Conservation (phyloP, 2,888 invertebrate species). For the Xylocampa areola region DNA sequence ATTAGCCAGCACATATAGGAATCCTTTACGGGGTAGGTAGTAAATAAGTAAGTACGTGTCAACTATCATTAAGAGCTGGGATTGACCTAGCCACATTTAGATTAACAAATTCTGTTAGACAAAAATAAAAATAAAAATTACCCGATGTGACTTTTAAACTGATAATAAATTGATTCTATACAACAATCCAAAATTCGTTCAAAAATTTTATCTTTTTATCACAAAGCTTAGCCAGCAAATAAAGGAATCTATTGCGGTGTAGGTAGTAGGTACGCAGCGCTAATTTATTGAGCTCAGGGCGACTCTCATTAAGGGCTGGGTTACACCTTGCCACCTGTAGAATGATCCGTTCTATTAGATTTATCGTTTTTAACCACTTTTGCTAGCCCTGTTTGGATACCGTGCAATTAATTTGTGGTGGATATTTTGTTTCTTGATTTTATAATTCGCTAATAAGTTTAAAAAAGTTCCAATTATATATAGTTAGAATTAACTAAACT, state of each 20-base stretch:
- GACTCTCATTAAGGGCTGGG: slow-evolving; percentile 78
- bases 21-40: too few relatives aligned
- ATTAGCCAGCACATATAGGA: too few relatives aligned
- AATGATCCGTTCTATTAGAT: slow-evolving; percentile 74
- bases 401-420: slow-evolving; percentile 27
- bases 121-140: too few relatives aligned
- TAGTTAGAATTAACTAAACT: too few relatives aligned
- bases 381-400: slow-evolving; percentile 52
- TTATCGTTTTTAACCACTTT: slow-evolving; percentile 69
- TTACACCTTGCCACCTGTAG: slow-evolving; percentile 84
- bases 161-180: neutral
- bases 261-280: slow-evolving; percentile 68
- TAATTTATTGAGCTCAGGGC: slow-evolving; percentile 83
- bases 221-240: slow-evolving; percentile 45
- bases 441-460: too few relatives aligned
- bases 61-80: too few relatives aligned
- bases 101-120: too few relatives aligned
- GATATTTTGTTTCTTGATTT: neutral
- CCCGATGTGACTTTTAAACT: too few relatives aligned
- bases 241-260: slow-evolving; percentile 73
- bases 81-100: too few relatives aligned
- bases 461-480: too few relatives aligned
- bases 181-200: neutral
- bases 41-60: too few relatives aligned
- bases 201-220: slow-evolving; percentile 18